These are phyloP conservation scores for Bujurquina vittata DNA, from an alignment of 2,113 vertebrate genomes.

Conservation along the genomic window DNA sequence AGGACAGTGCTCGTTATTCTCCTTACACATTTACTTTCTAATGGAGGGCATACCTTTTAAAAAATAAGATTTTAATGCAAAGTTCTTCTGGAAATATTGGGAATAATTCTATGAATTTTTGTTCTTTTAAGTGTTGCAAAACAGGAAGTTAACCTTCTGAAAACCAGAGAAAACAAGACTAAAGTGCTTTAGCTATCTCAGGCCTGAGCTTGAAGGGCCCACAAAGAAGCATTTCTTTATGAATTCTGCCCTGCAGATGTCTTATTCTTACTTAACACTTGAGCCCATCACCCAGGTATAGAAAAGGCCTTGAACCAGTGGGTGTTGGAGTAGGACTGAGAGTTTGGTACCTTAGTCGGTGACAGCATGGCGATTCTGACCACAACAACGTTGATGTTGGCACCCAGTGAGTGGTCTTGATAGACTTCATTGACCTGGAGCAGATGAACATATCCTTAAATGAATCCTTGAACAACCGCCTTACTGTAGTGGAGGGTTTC, in stretches of 20 bases:
- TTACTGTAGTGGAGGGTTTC: neutral
- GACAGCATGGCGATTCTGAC: conserved; percentile 90
- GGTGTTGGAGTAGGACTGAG: neutral
- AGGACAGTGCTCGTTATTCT: neutral
- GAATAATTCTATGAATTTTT: too few relatives aligned
- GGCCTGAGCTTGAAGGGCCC: neutral
- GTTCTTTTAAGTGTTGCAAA: too few relatives aligned
- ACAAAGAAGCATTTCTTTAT: neutral
- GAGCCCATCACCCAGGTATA: neutral
- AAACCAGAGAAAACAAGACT: neutral
- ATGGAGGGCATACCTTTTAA: too few relatives aligned
- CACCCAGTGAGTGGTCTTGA: conserved; percentile 91
- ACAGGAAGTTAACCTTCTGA: neutral
- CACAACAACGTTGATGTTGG: conserved; percentile 92
- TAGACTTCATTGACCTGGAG: conserved; percentile 96
- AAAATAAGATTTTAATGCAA: too few relatives aligned
- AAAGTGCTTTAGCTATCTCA: neutral
- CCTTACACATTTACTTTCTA: neutral
- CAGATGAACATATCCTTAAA: neutral
- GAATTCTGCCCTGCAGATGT: neutral
- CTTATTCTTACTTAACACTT: neutral
- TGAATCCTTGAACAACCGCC: neutral
- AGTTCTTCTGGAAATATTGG: too few relatives aligned
- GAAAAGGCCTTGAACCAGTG: neutral
- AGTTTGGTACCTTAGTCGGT: conserved; percentile 83